phyloP scores from a whole-genome alignment of 2,888 invertebrate genomes.

The Drosophila pullipes region DNA sequence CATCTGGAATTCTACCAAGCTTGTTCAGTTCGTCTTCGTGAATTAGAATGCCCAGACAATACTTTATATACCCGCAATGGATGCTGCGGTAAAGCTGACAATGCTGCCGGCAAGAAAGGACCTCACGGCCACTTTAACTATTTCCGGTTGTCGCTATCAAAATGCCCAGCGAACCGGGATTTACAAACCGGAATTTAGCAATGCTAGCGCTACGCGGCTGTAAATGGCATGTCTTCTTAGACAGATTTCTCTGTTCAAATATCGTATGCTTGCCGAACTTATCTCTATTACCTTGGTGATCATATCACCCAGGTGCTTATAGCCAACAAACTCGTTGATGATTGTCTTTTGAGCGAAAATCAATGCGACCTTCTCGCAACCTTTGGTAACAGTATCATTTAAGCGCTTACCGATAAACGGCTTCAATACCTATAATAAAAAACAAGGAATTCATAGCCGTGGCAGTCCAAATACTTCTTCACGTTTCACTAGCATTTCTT shows the following conservation, averaged over 20 bases:
- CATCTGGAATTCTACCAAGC: not conserved
- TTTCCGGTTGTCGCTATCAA: constrained; percentile 87
- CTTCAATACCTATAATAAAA: constrained; percentile 56
- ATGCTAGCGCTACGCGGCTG: constrained; percentile 91
- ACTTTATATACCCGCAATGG: constrained; percentile 46
- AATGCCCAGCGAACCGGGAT: constrained; percentile 89
- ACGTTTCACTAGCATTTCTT: not conserved
- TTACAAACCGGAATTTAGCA: constrained; percentile 92
- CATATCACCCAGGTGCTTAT: constrained; percentile 89
- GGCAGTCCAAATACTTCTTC: not conserved
- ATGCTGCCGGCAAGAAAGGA: constrained; percentile 44
- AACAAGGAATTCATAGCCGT: constrained; percentile 36
- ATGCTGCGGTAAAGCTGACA: constrained; percentile 61
- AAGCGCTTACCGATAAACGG: constrained; percentile 23
- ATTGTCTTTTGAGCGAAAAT: constrained; percentile 89
- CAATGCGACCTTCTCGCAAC: constrained; percentile 90
- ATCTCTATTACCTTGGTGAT: constrained; percentile 36
- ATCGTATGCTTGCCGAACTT: not conserved
- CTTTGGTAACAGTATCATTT: constrained; percentile 82
- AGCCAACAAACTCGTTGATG: constrained; percentile 96
- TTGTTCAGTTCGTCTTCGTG: constrained; percentile 3
- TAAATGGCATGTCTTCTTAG: no score
- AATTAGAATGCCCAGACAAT: constrained; percentile 15
- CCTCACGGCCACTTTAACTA: constrained; percentile 19
- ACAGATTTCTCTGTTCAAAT: not conserved